These are phyloP conservation scores for Empis livida DNA, from an alignment of 2,888 invertebrate species.

Conservation along the genomic window DNA sequence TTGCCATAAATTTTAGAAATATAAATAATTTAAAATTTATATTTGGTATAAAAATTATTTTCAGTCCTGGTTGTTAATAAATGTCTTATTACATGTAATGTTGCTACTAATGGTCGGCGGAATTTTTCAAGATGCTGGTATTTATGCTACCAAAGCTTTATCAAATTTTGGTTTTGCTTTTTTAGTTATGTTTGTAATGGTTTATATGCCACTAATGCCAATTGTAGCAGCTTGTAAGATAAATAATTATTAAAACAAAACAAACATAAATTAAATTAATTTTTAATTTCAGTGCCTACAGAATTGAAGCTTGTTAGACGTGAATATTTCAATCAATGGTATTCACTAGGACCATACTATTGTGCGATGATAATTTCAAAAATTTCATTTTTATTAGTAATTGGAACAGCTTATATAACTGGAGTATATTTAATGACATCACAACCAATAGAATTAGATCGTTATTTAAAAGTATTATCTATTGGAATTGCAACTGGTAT, in stretches of 20 bases:
- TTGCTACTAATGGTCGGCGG: slow-evolving; percentile 56
- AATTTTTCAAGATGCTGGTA: slow-evolving; percentile 59
- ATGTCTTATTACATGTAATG: slow-evolving; percentile 51
- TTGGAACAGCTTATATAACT: slow-evolving; percentile 51
- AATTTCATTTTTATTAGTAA: slow-evolving; percentile 55
- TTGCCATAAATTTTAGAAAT: too few species aligned
- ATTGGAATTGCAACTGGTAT: slow-evolving; percentile 58
- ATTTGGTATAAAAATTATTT: slow-evolving; percentile 23
- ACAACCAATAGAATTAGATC: slow-evolving; percentile 57
- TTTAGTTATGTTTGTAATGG: slow-evolving; percentile 62
- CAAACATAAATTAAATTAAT: not conserved
- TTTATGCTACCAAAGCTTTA: slow-evolving; percentile 67
- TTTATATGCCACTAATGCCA: slow-evolving; percentile 75
- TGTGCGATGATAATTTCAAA: slow-evolving; percentile 56
- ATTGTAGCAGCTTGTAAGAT: slow-evolving; percentile 65
- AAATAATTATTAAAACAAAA: too few species aligned
- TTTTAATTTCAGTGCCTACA: slow-evolving; percentile 56
- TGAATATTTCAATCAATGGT: slow-evolving; percentile 80
- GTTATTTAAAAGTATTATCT: slow-evolving; percentile 54
- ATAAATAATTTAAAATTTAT: not conserved
- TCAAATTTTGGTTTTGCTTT: slow-evolving; percentile 79
- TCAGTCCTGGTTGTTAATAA: slow-evolving; percentile 58
- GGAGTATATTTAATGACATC: slow-evolving; percentile 62
- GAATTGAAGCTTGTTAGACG: slow-evolving; percentile 61
- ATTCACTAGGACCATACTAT: slow-evolving; percentile 65